phyloP scores from a whole-genome alignment of 2,113 vertebrate species.

The Microtus oregoni region DNA sequence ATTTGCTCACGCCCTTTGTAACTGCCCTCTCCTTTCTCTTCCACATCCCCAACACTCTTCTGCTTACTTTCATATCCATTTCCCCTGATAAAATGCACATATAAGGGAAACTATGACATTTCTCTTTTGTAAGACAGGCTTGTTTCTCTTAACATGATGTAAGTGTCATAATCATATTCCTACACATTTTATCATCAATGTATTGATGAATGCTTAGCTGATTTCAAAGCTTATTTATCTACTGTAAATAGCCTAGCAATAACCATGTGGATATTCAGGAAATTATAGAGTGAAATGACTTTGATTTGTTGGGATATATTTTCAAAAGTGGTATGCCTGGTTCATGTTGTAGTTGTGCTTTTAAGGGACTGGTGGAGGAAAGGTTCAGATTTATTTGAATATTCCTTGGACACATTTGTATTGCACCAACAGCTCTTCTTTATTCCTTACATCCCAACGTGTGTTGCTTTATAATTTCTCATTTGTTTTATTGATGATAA shows the following conservation, averaged over 20 bases:
- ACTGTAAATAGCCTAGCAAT: neutral
- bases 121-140: neutral
- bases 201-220: neutral
- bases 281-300: neutral
- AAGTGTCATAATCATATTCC: neutral
- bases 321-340: neutral
- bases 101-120: neutral
- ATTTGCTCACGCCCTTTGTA: neutral
- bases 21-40: too few species aligned
- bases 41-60: too few species aligned
- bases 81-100: neutral
- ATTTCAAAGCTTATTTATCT: too few species aligned
- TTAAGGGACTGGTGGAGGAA: neutral
- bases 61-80: too few species aligned
- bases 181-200: too few species aligned
- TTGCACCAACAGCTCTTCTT: neutral
- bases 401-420: neutral
- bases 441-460: neutral
- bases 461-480: neutral
- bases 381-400: neutral
- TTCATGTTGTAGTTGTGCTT: neutral
- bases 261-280: neutral
- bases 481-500: neutral
- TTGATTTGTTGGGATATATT: neutral
- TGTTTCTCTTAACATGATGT: neutral